Evolutionary conservation across 1,140 invertebrate species (phyloP), one percentile per base, ranked within the genome.

Genomic region (Elymnias hypermnestra): DNA sequence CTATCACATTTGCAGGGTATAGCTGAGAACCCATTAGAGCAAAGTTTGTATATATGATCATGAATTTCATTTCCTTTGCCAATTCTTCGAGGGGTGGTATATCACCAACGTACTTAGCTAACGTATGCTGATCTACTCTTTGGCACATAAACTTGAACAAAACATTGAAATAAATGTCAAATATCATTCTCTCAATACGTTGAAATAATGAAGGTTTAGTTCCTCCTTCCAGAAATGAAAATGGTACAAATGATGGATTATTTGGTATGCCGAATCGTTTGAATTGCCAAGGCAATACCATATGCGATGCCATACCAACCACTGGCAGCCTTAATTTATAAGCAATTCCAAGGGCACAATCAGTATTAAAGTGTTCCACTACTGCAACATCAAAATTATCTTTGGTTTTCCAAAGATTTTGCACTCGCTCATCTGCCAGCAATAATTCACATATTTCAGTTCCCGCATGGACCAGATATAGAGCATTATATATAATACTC

Each of bases 351-450:
- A 92, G 66, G 47, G 89, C 88, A 62, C 92, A 94, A 42, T 94
- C 90, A 14, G 83, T 89, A 37, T 92, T 91, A 65, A 93, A 94
- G 36, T 87, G 84, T 72, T 94, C 92, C 3, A 88, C 75, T 0
- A 94, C 56, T 8, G 93, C 83, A 0, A 94, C 46, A 67, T 94
- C 92, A 53, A 90, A 94, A 38, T 87, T 88, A 10, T 74, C 26
- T 57, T 69, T 26, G 42, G 57, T 57, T 15, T 63, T 57, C 53
- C 65, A 63, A 1, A 91, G 48, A 3, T 83, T 39, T 41, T 85
- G 74, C 0, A 90, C 79, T 6, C 70, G 44, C n/a, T 82, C 46
- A 42, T 86, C 71, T 2, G 57, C 66, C 6, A 90, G 28, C 35
- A 79, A 57, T 1, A 38, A 35, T 31, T 72, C 52, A 39, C 89